Conservation (phyloP, 2,888 invertebrate genomes). For the Hydriomena furcata region DNA sequence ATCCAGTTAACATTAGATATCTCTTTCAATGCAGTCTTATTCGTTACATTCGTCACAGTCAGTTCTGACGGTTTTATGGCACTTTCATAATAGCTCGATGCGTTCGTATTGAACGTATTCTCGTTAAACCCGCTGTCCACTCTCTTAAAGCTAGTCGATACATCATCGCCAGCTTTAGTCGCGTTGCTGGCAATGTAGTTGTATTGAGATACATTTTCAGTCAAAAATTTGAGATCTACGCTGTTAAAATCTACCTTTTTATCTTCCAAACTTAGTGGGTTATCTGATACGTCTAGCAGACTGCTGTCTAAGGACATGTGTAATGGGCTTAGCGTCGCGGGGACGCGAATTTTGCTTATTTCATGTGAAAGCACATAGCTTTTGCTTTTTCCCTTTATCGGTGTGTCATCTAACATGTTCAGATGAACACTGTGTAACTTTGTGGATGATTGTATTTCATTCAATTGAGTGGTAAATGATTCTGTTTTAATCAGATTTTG, state of each 20-base stretch:
- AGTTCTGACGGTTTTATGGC: conserved; percentile 79
- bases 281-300: conserved; percentile 59
- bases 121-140: conserved; percentile 76
- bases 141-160: conserved; percentile 66
- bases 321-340: conserved; percentile 51
- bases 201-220: conserved; percentile 66
- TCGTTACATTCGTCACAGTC: conserved; percentile 62
- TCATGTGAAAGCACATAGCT: conserved; percentile 58
- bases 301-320: conserved; percentile 75
- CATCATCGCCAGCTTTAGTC: conserved; percentile 54
- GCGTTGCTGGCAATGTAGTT: conserved; percentile 49
- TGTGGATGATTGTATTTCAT: conserved; percentile 53
- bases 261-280: conserved; percentile 64
- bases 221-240: conserved; percentile 77
- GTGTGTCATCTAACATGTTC: conserved; percentile 60
- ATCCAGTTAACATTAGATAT: conserved; percentile 76
- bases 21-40: conserved; percentile 64
- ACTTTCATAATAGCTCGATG: conserved; percentile 78
- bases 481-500: conserved; percentile 56
- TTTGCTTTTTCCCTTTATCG: conserved; percentile 63
- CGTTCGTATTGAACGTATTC: conserved; percentile 69
- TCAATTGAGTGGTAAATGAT: conserved; percentile 40
- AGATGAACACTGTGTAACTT: conserved; percentile 45
- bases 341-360: conserved; percentile 73
- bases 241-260: conserved; percentile 75